These are phyloP conservation scores for Microvelia longipes DNA, from an alignment of 1,140 invertebrate species.

Conservation along the genomic window DNA sequence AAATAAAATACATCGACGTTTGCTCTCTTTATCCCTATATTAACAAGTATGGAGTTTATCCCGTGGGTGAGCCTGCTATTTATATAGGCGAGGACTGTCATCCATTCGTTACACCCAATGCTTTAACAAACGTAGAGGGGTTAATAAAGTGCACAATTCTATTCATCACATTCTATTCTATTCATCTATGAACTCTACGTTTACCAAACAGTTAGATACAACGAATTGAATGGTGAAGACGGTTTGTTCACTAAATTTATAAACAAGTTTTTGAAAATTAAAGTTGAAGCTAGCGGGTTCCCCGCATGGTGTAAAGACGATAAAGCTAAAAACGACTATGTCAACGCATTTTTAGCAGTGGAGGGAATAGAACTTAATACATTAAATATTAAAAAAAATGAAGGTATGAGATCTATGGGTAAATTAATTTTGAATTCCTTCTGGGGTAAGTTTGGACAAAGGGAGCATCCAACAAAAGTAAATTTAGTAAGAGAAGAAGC, in stretches of 20 bases:
- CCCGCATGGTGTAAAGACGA: neutral
- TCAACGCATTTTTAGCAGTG: neutral
- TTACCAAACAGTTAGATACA: neutral
- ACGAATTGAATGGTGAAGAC: neutral
- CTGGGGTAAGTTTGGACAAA: neutral
- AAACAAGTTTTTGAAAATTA: neutral
- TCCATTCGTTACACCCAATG: neutral
- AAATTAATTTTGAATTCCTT: neutral
- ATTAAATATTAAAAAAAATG: neutral
- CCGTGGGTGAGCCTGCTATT: constrained; percentile 5
- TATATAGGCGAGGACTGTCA: neutral
- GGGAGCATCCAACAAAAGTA: neutral
- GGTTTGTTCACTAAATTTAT: neutral
- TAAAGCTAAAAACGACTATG: neutral
- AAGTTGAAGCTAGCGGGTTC: neutral
- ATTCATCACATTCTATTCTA: no score
- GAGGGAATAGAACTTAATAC: neutral
- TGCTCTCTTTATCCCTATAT: constrained; percentile 19
- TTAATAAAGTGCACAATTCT: neutral
- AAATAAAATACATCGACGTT: neutral
- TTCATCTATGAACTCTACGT: neutral
- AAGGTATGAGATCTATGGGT: neutral
- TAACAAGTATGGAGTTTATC: constrained; percentile 29
- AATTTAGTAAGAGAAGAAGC: neutral
- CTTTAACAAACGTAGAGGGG: neutral